Base-by-base conservation (phyloP, 2,113 vertebrate species). In the Epinephelus fuscoguttatus region DNA sequence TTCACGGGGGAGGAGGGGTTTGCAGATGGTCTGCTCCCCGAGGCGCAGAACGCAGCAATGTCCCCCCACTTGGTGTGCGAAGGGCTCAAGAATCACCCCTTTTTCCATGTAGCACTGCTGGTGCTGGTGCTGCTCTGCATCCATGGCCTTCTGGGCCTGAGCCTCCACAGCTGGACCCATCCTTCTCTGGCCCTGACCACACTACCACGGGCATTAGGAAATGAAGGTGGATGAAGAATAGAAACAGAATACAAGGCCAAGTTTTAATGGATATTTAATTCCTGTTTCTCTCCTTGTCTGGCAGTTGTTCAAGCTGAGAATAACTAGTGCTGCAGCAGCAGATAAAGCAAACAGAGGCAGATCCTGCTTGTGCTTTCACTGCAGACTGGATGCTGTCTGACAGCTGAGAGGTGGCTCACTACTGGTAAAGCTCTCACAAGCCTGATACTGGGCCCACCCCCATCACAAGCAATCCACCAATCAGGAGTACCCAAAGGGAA, bases 121-220 rank as follows among this genome's bases (percentile, higher is more conserved):
- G 23, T 87, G 79, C 83, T 90, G 69, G 61, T 81, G 75, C 55
- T 78, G 88, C 92, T 98, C 97, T 95, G 96, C 96, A 93, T 98
- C 96, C 97, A 97, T 96, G 86, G 96, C 97, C 88, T 91, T 89
- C 82, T 85, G 90, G 78, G 87, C 90, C 92, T 91, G 92, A 91
- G 90, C 89, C 96, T 98, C 97, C 90, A 97, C 97, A 79, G 98
- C 97, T 88, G 97, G 98, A 97, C 98, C 99, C 98, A 99, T 99
- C 96, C 97, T 99, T 97, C 91, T 79, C 90, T 91, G 85, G 86
- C 69, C 80, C 89, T 52, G 87, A 62, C 87, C 90, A 82, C 91
- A 71, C 84, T 77, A 37, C 81, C 78, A 95, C 93, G 95, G 88
- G 92, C 97, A 97, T 98, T 94, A 97, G 97, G 47, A 78, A 61